Evolutionary conservation across 2,888 invertebrate genomes (phyloP), one percentile per base, ranked within the genome.

Genomic region (Sylvicola cinctus): DNA sequence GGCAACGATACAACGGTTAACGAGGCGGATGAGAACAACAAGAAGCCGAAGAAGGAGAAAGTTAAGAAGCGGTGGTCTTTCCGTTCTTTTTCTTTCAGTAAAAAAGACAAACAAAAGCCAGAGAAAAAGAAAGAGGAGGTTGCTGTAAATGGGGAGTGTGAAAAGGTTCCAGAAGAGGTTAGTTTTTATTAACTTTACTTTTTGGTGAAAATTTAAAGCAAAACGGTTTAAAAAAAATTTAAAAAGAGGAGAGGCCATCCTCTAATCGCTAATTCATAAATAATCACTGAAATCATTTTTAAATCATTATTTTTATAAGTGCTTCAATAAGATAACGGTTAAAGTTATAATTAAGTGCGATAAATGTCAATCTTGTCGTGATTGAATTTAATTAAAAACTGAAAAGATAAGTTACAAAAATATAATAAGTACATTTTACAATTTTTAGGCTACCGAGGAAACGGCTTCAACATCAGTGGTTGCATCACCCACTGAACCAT

Each of bases 41-140:
- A 70, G 53, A 70, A 70, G 51, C 63, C 70, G 42, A 74, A 74
- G 51, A 73, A 74, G 51, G 73, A 70, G 45, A 72, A 66, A 62
- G 65, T 74, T 46, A 83, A 81, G 70, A 83, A 81, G 70, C 83
- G 83, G 65, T 84, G 81, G 81, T 83, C 81, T 48, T 74, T 84
- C 60, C 72, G 83, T 51, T 79, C 75, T 52, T 76, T 84, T 62
- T 81, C 81, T 52, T 84, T 84, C 60, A 76, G 79, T 52, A 75
- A 75, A 60, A 83, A 81, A 60, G 84, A 84, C 54, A 84, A 83
- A 65, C 74, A 72, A 46, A 84, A 84, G 58, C 81, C 81, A 45
- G 68, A 67, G 47, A 78, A 80, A 58, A 65, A 66, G 44, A 68
- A 62, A 45, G 58, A 58, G 40, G 60, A 70, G 43, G 38, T 46